A percentile compares a stretch with the other conserved stretches of the same genome.
Evolutionary conservation across 1,140 invertebrate genomes (phyloP).

Genomic region (Bicyclus anynana): DNA sequence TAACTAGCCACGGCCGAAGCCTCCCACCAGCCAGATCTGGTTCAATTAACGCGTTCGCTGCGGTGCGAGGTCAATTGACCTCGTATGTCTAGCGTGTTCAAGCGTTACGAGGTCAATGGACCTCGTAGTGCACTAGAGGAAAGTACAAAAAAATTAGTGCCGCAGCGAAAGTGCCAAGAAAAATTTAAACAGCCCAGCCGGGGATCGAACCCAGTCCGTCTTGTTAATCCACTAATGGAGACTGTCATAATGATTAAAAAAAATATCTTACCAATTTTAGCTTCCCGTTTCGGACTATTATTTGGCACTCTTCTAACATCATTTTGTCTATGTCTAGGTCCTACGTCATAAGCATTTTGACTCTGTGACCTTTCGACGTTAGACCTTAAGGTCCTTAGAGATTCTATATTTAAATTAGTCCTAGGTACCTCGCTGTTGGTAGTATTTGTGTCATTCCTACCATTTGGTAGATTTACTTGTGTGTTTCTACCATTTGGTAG

Average conservation of each 20-base stretch:
- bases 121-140: too few species aligned
- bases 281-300: conserved; percentile 47
- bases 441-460: not conserved
- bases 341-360: conserved; percentile 55
- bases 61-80: too few species aligned
- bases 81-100: too few species aligned
- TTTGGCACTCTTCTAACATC: conserved; percentile 31
- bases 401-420: conserved; percentile 24
- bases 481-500: not conserved
- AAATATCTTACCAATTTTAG: conserved; percentile 50
- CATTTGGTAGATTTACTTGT: not conserved
- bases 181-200: too few species aligned
- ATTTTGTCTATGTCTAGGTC: conserved; percentile 32
- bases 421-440: not conserved
- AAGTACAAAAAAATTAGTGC: too few species aligned
- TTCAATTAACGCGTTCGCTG: too few species aligned
- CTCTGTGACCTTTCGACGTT: conserved; percentile 57
- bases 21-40: too few species aligned
- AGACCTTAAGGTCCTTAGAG: conserved; percentile 35
- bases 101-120: too few species aligned
- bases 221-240: too few species aligned
- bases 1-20: too few species aligned
- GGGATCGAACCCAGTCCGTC: too few species aligned
- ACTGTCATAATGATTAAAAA: not conserved
- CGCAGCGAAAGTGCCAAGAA: too few species aligned